Evolutionary conservation across 1,140 invertebrate species (phyloP).

Genomic region (Diabrotica undecimpunctata): DNA sequence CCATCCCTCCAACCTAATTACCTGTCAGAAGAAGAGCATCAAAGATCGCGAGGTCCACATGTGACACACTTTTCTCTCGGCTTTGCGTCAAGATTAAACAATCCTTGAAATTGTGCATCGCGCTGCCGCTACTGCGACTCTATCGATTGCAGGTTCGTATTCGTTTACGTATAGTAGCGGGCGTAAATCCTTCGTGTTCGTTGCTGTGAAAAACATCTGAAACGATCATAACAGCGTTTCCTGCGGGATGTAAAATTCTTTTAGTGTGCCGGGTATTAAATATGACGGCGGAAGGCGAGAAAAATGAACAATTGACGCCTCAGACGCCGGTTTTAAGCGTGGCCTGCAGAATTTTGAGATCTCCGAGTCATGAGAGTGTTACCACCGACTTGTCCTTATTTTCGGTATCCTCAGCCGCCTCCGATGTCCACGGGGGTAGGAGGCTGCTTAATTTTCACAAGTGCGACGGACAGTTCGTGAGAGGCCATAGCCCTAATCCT

Average conservation of each 20-base stretch:
- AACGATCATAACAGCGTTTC: constrained; percentile 8
- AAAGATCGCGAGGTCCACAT: neutral
- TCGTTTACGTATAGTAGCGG: neutral
- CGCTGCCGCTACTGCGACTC: constrained; percentile 8
- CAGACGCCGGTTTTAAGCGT: constrained; percentile 53
- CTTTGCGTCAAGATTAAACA: constrained; percentile 10
- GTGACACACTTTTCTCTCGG: constrained; percentile 16
- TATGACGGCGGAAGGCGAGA: constrained; percentile 25
- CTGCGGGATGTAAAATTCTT: neutral
- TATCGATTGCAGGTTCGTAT: constrained; percentile 8
- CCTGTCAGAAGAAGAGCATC: neutral
- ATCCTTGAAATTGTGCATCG: constrained; percentile 13
- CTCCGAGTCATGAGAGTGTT: constrained; percentile 77
- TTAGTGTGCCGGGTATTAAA: constrained; percentile 5
- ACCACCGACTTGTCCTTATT: constrained; percentile 77
- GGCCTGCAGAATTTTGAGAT: constrained; percentile 64
- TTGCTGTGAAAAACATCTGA: constrained; percentile 5
- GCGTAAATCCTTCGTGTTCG: neutral
- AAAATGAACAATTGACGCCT: constrained; percentile 42
- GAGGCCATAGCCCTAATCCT: constrained; percentile 69
- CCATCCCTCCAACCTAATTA: neutral
- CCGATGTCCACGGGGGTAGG: constrained; percentile 55
- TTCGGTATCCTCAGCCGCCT: constrained; percentile 71
- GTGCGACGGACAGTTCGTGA: constrained; percentile 52
- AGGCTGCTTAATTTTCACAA: constrained; percentile 57